phyloP scores from a whole-genome alignment of 2,888 invertebrate species.

The Lutraria lutraria region DNA sequence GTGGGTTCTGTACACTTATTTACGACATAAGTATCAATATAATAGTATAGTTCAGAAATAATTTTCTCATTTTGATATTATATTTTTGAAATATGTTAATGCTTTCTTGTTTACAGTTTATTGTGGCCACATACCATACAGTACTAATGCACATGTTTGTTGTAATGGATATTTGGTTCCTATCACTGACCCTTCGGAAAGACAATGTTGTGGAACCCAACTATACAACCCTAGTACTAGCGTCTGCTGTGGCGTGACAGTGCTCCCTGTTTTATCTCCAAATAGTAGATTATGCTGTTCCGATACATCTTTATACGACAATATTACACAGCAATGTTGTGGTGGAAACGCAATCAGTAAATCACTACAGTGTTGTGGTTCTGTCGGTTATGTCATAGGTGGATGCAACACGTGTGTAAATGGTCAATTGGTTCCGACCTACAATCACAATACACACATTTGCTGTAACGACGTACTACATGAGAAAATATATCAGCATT shows the following conservation, averaged over 20 bases:
- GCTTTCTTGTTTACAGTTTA: conserved; percentile 1
- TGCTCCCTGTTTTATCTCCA: background rate
- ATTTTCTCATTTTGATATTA: too few species aligned
- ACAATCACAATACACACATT: conserved; percentile 4
- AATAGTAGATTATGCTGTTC: background rate
- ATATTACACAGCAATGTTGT: background rate
- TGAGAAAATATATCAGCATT: conserved; percentile 23
- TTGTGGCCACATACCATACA: background rate
- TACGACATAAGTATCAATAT: too few species aligned
- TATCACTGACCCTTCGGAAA: background rate
- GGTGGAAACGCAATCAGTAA: conserved; percentile 18
- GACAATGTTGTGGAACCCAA: conserved; percentile 5
- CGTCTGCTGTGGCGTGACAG: background rate
- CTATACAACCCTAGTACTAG: background rate
- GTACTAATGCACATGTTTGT: background rate
- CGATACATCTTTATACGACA: background rate
- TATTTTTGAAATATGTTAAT: too few species aligned
- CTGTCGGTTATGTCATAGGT: background rate
- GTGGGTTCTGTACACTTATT: too few species aligned
- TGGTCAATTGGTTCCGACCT: background rate
- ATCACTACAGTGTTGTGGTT: background rate
- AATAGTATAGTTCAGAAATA: too few species aligned
- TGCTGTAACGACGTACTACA: conserved; percentile 17
- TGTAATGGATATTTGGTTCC: conserved; percentile 17
- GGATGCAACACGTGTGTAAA: background rate